Base-by-base conservation (phyloP, 2,797 vertebrate genomes). In the Kryptolebias ocellatus region DNA sequence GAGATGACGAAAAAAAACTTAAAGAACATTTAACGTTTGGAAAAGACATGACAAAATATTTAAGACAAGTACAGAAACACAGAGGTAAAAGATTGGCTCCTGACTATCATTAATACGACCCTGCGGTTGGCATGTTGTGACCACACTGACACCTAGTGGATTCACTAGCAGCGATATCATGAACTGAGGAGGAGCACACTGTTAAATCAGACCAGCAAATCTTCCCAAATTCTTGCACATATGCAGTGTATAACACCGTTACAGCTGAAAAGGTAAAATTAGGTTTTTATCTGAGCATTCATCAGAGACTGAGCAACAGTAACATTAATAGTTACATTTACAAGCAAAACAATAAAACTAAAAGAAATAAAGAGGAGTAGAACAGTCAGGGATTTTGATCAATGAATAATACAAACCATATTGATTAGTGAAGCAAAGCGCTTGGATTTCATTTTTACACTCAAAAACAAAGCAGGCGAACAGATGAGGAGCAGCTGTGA, bases 81-180 rank as follows among this genome's bases (percentile, higher is more conserved):
- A 47, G 46, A 70, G 74, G 79, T 64, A 77, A 57, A 53, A 39
- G 9, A 17, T 65, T 9, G 50, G 51, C 42, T 75, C 58, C 60
- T 60, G 8, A 54, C 58, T 10, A 44, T 67, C n/a, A 15, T 29
- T 31, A 37, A 76, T 79, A 63, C 70, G 65, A 76, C 18, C 12
- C 0, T 46, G 70, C 56, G 60, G 67, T 17, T 20, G 60, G 50
- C 72, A 73, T 18, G 62, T 90, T 81, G 66, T 67, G 81, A 85
- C 89, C 87, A 92, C 83, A 92, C 76, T 92, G 92, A 92, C 93
- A 93, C 86, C 93, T 92, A 89, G 90, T 92, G 92, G 89, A n/a
- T 47, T 5, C 34, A n/a, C 1, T 4, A 4, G 12, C 8, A 59
- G 67, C n/a, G 20, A 24, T 20, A 28, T 54, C 63, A 49, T 1